Conservation (phyloP, 2,797 vertebrate genomes). For the Gephyroberyx darwinii region DNA sequence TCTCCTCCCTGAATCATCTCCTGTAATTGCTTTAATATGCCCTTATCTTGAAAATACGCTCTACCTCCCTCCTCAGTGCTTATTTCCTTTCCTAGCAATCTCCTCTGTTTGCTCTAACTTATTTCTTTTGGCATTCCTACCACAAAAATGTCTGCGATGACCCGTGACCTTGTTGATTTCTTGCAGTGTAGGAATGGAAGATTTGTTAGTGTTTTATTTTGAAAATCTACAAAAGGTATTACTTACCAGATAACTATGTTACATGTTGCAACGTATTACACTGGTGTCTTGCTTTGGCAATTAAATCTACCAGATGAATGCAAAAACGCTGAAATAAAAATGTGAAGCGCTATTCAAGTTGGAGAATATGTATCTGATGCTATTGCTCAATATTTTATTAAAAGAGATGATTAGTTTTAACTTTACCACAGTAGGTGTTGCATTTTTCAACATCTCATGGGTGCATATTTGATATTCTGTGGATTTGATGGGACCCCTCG, state of each 20-base stretch:
- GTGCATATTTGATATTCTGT: not conserved
- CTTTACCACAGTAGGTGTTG: not conserved
- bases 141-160: too few relatives aligned
- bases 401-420: not conserved
- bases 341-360: not conserved
- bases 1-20: too few relatives aligned
- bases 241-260: not conserved
- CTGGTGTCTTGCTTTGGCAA: not conserved
- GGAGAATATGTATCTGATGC: too few relatives aligned
- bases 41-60: too few relatives aligned
- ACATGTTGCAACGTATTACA: not conserved
- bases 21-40: too few relatives aligned
- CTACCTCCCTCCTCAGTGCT: too few relatives aligned
- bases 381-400: too few relatives aligned
- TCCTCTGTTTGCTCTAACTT: too few relatives aligned
- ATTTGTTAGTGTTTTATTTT: not conserved
- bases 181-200: too few relatives aligned
- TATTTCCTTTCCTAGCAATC: not conserved
- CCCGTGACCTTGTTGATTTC: too few relatives aligned
- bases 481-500: not conserved
- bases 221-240: not conserved
- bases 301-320: not conserved
- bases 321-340: not conserved
- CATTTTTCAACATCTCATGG: not conserved
- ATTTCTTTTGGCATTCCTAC: too few relatives aligned